Evolutionary conservation across 1,140 invertebrate genomes (phyloP), one percentile per base, ranked within the genome.

Genomic region (Potamilus streckersoni): DNA sequence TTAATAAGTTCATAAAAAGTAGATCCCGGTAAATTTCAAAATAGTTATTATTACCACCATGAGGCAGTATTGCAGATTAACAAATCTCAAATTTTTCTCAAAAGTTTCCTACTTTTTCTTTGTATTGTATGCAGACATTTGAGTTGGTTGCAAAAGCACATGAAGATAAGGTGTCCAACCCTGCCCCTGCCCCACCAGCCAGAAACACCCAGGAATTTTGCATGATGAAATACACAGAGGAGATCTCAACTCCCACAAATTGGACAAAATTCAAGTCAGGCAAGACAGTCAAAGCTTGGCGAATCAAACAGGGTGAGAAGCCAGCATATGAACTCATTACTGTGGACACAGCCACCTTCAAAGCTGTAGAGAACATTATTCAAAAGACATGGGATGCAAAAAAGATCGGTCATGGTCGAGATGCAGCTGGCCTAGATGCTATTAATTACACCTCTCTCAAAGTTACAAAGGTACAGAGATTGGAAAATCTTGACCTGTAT

Each of bases 401-500:
- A 13, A 74, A 74, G 62, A n/a, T 80, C 4, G 76, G 76, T 63
- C 79, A 80, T 64, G 81, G 81, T 19, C 71, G 77, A 8, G 81
- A 82, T 73, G 81, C 81, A 20, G 8, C n/a, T 20, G 77, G 77
- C 0, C 60, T 83, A 15, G 49, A 20, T 60, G 71, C 66, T 8
- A 38, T 76, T 12, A 27, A 56, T 20, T 78, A 76, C 65, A 75
- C 31, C 31, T 38, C 15, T 20, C 49, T 83, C 16, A 75, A 73
- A n/a, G 75, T 83, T 16, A 79, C 62, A 13, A 79, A 80, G 49
- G 61, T 83, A 63, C 63, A 83, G 49, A 74, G 81, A 60, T 58
- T 83, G 38, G 81, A 83, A 69, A 83, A 83, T 68, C 60, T 79
- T 19, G 66, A 72, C 23, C 31, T 80, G 5, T 83, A 72, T 59